A percentile compares a stretch with the other conserved stretches of the same genome.
phyloP scores from a whole-genome alignment of 2,797 vertebrate species.

The Bryconaethiops microstoma region DNA sequence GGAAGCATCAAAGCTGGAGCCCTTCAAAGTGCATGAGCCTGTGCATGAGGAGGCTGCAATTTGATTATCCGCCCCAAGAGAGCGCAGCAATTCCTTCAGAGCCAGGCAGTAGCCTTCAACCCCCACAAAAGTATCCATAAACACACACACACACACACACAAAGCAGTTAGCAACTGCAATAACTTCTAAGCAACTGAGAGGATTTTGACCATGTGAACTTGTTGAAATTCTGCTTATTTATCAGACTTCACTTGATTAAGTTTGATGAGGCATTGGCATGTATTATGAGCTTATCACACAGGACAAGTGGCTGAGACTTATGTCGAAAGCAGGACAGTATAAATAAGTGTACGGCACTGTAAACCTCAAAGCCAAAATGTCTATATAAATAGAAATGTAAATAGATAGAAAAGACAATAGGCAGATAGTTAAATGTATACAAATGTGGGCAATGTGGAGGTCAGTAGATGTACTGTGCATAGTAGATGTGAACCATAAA shows the following conservation, averaged over 20 bases:
- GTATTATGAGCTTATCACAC: not conserved
- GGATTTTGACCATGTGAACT: not conserved
- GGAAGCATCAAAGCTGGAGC: conserved; percentile 36
- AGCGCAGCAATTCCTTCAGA: conserved; percentile 7
- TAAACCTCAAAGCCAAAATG: not conserved
- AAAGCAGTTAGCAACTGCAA: not conserved
- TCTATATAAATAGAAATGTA: not conserved
- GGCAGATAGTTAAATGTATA: not conserved
- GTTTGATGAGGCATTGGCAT: not conserved
- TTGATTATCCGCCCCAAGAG: conserved; percentile 22
- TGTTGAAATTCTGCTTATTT: not conserved
- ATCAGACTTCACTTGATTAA: not conserved
- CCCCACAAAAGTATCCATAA: not conserved
- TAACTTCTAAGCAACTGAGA: not conserved
- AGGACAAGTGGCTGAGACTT: too few species aligned
- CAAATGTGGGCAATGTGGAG: not conserved
- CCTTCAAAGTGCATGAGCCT: conserved; percentile 28
- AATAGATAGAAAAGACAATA: not conserved
- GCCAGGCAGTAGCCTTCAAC: not conserved
- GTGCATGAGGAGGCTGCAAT: conserved; percentile 7
- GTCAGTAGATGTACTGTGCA: not conserved
- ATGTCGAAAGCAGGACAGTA: too few species aligned
- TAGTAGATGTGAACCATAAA: not conserved
- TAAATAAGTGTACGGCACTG: not conserved
- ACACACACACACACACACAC: not conserved